Conservation (phyloP, 2,888 invertebrate species). For the Eumerus sabulonum region DNA sequence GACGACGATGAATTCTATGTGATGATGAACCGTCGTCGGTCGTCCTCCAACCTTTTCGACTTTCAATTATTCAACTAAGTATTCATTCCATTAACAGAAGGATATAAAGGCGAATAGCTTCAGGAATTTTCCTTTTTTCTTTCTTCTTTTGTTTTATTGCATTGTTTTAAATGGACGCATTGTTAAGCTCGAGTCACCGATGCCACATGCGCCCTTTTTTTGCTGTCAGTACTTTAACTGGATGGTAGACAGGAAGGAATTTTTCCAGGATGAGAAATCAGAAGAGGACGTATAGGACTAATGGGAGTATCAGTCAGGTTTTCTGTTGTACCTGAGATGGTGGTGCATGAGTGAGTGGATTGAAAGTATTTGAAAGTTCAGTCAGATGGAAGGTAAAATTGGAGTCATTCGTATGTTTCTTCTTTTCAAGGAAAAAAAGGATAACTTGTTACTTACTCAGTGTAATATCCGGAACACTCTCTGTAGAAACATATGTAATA, state of each 20-base stretch:
- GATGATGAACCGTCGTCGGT: neutral
- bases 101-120: slow-evolving; percentile 60
- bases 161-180: slow-evolving; percentile 65
- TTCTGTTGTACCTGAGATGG: neutral
- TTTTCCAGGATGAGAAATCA: neutral
- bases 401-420: neutral
- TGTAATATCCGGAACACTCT: too few species aligned
- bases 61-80: slow-evolving; percentile 61
- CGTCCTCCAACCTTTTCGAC: slow-evolving; percentile 7
- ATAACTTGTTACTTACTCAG: too few species aligned
- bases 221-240: slow-evolving; percentile 5
- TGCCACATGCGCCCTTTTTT: slow-evolving; percentile 25
- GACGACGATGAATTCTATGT: slow-evolving; percentile 2
- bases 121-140: slow-evolving; percentile 39
- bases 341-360: too few species aligned
- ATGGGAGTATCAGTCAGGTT: neutral
- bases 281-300: neutral
- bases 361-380: neutral
- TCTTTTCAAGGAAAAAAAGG: too few species aligned
- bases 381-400: neutral
- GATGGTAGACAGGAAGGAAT: neutral
- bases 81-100: slow-evolving; percentile 65
- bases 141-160: neutral
- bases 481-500: too few species aligned
- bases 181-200: slow-evolving; percentile 44